Evolutionary conservation across 2,888 invertebrate species (phyloP).

Genomic region (Polydrusus tereticollis): DNA sequence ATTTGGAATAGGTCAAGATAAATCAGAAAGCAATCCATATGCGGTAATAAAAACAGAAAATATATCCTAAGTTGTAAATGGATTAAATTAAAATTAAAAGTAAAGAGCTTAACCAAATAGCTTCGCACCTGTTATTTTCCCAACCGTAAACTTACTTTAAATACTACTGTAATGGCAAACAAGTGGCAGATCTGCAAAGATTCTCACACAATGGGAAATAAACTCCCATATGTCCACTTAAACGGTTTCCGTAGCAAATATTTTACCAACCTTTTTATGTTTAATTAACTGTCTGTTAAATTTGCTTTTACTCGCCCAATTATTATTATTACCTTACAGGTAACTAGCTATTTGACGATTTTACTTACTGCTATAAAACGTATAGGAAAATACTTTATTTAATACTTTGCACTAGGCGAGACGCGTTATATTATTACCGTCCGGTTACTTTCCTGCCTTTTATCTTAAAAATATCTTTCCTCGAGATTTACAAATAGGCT

Average conservation of each 20-base stretch:
- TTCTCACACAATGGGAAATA: slow-evolving; percentile 47
- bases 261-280: slow-evolving; percentile 37
- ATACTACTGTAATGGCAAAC: slow-evolving; percentile 46
- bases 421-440: no score
- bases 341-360: no score
- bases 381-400: no score
- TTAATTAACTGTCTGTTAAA: slow-evolving; percentile 41
- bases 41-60: no score
- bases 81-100: slow-evolving; percentile 24
- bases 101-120: slow-evolving; percentile 37
- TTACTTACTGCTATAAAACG: no score
- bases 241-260: slow-evolving; percentile 41
- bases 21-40: no score
- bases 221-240: slow-evolving; percentile 46
- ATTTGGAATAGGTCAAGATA: no score
- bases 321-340: no score
- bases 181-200: slow-evolving; percentile 45
- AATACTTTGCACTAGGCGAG: no score
- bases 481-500: no score
- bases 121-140: slow-evolving; percentile 43
- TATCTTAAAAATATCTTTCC: no score
- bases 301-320: slow-evolving; percentile 36
- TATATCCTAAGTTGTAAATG: slow-evolving; percentile 1
- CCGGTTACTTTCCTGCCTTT: no score
- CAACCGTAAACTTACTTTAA: slow-evolving; percentile 43